A percentile compares a stretch with the other conserved stretches of the same genome.
Evolutionary conservation across 2,888 invertebrate genomes (phyloP).

Genomic region (Caenorhabditis virilis): DNA sequence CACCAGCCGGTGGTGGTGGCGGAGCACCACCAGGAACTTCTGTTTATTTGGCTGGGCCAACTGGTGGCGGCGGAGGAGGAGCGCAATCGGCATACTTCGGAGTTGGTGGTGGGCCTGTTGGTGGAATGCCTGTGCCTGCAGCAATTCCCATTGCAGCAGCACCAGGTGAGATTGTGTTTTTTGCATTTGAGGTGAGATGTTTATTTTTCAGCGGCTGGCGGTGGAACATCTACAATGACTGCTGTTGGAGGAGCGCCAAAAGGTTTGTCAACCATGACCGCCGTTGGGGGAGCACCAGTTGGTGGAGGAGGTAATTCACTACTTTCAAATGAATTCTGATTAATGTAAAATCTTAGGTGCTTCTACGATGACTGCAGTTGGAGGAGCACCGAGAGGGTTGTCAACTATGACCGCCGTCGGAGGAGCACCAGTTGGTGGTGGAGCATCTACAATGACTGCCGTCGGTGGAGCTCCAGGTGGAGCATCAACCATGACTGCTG

Average conservation of each 20-base stretch:
- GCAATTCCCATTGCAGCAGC: conserved; percentile 3
- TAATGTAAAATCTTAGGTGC: no score
- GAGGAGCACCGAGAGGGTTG: not conserved
- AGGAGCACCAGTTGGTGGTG: no score
- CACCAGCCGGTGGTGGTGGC: conserved; percentile 26
- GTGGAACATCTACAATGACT: no score
- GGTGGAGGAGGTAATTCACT: no score
- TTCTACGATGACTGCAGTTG: no score
- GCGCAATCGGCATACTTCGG: conserved; percentile 24
- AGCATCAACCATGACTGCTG: not conserved
- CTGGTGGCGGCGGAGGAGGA: conserved; percentile 25
- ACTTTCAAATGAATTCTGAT: no score
- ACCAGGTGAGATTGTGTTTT: not conserved
- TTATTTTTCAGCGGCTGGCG: no score
- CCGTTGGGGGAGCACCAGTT: no score
- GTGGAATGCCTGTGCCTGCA: conserved; percentile 7
- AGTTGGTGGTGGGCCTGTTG: conserved; percentile 7
- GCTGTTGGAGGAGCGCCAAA: conserved; percentile 3
- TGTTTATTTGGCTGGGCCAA: conserved; percentile 46
- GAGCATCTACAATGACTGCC: no score
- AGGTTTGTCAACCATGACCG: not conserved
- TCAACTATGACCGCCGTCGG: not conserved
- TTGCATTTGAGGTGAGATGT: no score
- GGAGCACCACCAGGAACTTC: conserved; percentile 26
- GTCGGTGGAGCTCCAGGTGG: conserved; percentile 1